Conservation (phyloP, 1,140 invertebrate genomes). For the Drosophila lacteicornis region DNA sequence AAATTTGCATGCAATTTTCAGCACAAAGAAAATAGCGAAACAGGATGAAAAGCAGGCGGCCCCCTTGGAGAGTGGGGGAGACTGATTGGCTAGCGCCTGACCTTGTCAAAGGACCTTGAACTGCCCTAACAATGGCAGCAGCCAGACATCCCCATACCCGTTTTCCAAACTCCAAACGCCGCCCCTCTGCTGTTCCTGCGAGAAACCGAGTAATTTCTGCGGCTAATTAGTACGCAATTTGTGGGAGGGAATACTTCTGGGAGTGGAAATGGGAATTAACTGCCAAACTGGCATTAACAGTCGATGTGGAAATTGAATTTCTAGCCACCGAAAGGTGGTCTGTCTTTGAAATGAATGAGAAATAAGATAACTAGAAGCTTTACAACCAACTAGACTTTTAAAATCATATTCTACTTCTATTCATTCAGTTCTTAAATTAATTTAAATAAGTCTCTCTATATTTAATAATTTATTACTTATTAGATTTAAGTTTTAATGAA, state of each 20-base stretch:
- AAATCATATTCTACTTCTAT: too few relatives aligned
- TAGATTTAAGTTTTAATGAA: too few relatives aligned
- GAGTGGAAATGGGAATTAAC: slow-evolving; percentile 14
- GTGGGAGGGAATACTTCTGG: slow-evolving; percentile 8
- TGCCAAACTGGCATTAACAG: slow-evolving; percentile 28
- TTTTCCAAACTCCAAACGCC: slow-evolving; percentile 38
- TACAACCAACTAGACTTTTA: too few relatives aligned
- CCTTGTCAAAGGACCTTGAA: slow-evolving; percentile 70
- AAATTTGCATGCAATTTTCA: slow-evolving; percentile 77
- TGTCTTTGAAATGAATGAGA: slow-evolving; percentile 1
- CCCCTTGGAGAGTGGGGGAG: background rate
- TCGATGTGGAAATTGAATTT: slow-evolving; percentile 21
- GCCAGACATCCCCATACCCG: slow-evolving; percentile 21
- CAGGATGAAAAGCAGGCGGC: background rate
- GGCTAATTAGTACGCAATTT: slow-evolving; percentile 65
- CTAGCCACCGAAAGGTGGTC: slow-evolving; percentile 21
- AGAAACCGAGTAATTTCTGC: slow-evolving; percentile 39
- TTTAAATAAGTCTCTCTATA: too few relatives aligned
- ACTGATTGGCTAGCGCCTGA: slow-evolving; percentile 39
- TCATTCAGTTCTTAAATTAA: too few relatives aligned
- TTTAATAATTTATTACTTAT: too few relatives aligned
- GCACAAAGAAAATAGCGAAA: slow-evolving; percentile 19
- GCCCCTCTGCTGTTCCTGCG: slow-evolving; percentile 55
- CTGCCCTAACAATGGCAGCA: slow-evolving; percentile 18
- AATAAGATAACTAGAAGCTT: too few relatives aligned